A percentile compares a stretch with the other conserved stretches of the same genome.
These are phyloP conservation scores for Azemiops feae DNA, from an alignment of 2,113 vertebrate genomes.

Conservation along the genomic window DNA sequence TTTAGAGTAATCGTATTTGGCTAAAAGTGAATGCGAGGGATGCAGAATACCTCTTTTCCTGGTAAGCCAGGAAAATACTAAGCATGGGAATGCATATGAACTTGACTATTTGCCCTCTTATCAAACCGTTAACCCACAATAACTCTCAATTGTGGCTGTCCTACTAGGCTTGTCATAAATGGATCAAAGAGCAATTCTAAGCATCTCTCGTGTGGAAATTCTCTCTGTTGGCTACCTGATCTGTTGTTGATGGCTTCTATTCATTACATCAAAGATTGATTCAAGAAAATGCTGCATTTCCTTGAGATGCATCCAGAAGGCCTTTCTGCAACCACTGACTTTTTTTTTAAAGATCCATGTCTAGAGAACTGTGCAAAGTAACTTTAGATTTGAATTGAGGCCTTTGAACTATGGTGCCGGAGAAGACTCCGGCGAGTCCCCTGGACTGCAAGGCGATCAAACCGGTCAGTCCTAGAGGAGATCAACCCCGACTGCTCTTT, in stretches of 20 bases:
- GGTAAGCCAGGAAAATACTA: neutral
- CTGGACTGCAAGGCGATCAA: no score
- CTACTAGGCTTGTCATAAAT: neutral
- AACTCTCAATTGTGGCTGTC: neutral
- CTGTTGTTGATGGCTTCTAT: neutral
- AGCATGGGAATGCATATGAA: neutral
- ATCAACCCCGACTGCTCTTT: no score
- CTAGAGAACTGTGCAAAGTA: neutral
- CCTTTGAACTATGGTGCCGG: no score
- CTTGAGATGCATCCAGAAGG: neutral
- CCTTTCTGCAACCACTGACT: neutral
- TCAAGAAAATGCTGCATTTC: neutral
- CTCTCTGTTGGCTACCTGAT: neutral
- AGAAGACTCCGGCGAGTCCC: no score
- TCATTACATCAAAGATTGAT: neutral
- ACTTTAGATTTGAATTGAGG: neutral
- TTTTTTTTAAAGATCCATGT: neutral
- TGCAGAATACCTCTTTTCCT: neutral
- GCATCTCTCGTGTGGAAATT: neutral
- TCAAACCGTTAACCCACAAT: neutral
- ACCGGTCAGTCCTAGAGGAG: no score
- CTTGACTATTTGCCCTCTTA: neutral
- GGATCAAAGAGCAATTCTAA: neutral
- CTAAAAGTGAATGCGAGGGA: neutral
- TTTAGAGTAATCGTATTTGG: neutral